Base-by-base conservation (phyloP, 2,113 vertebrate genomes). In the Promerops cafer region DNA sequence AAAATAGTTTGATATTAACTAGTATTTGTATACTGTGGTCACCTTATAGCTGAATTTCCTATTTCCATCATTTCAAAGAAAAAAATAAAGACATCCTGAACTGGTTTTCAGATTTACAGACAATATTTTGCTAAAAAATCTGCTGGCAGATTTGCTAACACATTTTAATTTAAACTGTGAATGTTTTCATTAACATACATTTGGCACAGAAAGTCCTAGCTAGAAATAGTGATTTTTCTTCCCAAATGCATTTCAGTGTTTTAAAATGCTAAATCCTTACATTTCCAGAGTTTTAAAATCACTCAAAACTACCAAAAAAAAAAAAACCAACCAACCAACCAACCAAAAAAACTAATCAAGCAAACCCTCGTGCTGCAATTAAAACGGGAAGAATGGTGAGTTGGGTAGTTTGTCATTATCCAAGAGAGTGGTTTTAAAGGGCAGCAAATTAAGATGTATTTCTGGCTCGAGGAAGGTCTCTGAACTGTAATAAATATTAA, bases 101-200 rank as follows among this genome's bases (percentile, higher is more conserved):
- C 16, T 8, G 10, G 11, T 81, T 85, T 88, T 84, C 74, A 83
- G 56, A 60, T 86, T 91, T 94, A 81, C 88, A 88, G 81, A 50
- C 72, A 66, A 37, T 66, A 91, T 96, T 63, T 75, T 94, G 84
- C 83, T 87, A 61, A 57, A 93, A 93, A 93, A 75, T 61, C 86
- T 76, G 59, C 87, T 35, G 50, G 71, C 95, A 92, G 87, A 95
- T 97, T 94, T 97, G 95, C 82, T 82, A 74, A 89, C 93, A 44
- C n/a, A 85, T 79, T 96, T 96, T 87, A 68, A 76, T 91, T 97
- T 69, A 88, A 91, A 93, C 94, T 94, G 95, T 89, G 93, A 97
- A 87, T 95, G 91, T 96, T 97, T 97, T 81, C 76, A 65, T 89
- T 85, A 95, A 70, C 85, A 93, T 74, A 78, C 35, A 42, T 60